Evolutionary conservation across 64 coral and sea anemone genomes (phyloP), one percentile per base, ranked within the genome.

Genomic region (Montipora cactus): DNA sequence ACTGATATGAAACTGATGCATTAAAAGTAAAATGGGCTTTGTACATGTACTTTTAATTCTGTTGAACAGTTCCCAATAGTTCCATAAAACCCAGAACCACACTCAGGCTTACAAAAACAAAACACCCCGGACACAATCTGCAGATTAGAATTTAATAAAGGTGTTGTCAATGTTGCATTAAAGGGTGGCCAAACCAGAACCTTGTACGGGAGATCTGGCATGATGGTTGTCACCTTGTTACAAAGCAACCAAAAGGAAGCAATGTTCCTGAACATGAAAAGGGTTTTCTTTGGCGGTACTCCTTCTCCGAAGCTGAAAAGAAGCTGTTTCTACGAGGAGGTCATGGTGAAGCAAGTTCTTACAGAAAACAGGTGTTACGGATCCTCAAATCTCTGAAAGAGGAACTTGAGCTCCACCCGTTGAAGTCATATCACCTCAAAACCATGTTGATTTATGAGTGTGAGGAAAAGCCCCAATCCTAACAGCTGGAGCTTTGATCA

Each of bases 381-480:
- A 91, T 97, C 47, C 69, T 97, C 8, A 97, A 97, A 44, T 86
- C 81, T 12, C 73, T 96, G 13, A 72, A 81, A 62, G 87, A 91
- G 18, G 91, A 94, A 5, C 45, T 75, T 2, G 2, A 94, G 1
- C 20, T 93, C 49, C 47, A 14, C 0, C 91, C 91, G n/a, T 16
- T 96, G 2, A 94, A 80, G 47, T 96, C 95, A 11, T 96, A 94
- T 18, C 91, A 96, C 9, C 79, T 96, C 7, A 96, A 96, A 74
- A 96, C 91, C 8, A 90, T 96, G 49, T 21, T 96, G 16, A n/a
- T 96, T 20, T 93, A 96, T n/a, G 91, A 93, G 28, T 86, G 75
- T 44, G 91, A 0, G 5, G 51, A 44, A 2, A 10, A 25, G 51
- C 79, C 91, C 91, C 15, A 62, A 62, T 16, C 59, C 58, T 0